These are phyloP conservation scores for Catostomus latipinnis DNA, from an alignment of 2,797 vertebrate species.

Conservation along the genomic window DNA sequence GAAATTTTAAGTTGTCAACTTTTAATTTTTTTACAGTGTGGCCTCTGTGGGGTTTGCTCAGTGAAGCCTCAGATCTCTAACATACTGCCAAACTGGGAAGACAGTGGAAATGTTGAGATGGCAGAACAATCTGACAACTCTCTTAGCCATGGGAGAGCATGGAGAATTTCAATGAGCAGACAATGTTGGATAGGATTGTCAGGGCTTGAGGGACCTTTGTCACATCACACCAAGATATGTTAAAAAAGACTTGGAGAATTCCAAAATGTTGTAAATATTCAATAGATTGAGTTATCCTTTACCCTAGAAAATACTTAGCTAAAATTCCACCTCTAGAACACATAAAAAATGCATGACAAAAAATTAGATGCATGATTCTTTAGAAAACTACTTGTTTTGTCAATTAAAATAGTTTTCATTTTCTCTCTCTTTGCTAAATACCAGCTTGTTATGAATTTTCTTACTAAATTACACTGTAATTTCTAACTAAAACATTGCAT, in stretches of 20 bases:
- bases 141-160: conserved; percentile 53
- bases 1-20: too few relatives aligned
- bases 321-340: too few relatives aligned
- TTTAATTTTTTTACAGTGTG: conserved; percentile 20
- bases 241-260: conserved; percentile 27
- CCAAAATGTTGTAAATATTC: conserved; percentile 16
- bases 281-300: too few relatives aligned
- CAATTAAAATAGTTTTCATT: too few relatives aligned
- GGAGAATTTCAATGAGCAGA: conserved; percentile 57
- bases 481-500: too few relatives aligned
- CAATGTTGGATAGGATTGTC: conserved; percentile 37
- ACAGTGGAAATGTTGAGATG: conserved; percentile 51
- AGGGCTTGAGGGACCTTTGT: conserved; percentile 39
- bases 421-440: too few relatives aligned
- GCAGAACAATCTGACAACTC: conserved; percentile 62
- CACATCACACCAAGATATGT: conserved; percentile 38
- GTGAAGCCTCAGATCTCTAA: conserved; percentile 52
- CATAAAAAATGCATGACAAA: too few relatives aligned
- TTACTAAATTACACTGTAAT: too few relatives aligned
- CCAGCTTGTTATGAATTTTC: too few relatives aligned
- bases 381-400: too few relatives aligned
- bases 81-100: conserved; percentile 51
- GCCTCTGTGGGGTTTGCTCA: conserved; percentile 37
- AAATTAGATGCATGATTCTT: too few relatives aligned
- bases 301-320: too few relatives aligned